Evolutionary conservation across 2,113 vertebrate species (phyloP).

Genomic region (Gulo gulo): DNA sequence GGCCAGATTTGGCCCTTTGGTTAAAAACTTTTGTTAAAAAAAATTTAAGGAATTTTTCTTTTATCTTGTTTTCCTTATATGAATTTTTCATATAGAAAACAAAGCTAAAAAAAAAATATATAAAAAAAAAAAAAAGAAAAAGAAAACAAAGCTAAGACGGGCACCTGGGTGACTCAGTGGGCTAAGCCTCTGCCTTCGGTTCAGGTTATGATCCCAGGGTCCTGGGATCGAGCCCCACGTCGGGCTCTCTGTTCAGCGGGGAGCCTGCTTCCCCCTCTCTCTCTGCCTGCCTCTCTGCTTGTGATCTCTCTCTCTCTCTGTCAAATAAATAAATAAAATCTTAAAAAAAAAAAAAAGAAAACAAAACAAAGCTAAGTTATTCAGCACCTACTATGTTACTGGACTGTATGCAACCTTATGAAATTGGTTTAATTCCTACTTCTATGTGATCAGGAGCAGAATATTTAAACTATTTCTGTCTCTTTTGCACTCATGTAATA

Average conservation of each 20-base stretch:
- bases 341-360: too few relatives aligned
- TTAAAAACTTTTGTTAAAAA: not conserved
- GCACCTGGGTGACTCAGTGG: too few relatives aligned
- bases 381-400: not conserved
- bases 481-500: not conserved
- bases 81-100: not conserved
- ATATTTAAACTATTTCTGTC: not conserved
- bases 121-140: too few relatives aligned
- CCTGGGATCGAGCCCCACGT: too few relatives aligned
- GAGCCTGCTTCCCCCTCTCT: too few relatives aligned
- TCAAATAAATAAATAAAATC: too few relatives aligned
- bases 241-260: too few relatives aligned
- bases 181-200: too few relatives aligned
- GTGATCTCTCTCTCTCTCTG: too few relatives aligned
- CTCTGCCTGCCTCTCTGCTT: too few relatives aligned
- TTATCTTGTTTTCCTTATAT: not conserved
- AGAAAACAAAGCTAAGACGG: not conserved
- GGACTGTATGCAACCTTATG: not conserved
- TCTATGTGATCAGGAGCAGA: not conserved
- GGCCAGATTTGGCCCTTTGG: not conserved
- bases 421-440: not conserved
- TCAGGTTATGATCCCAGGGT: too few relatives aligned
- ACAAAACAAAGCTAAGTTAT: not conserved
- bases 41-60: not conserved
- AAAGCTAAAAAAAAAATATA: too few relatives aligned